Evolutionary conservation across 1,140 invertebrate genomes (phyloP), one percentile per base, ranked within the genome.

Genomic region (Littorina saxatilis): DNA sequence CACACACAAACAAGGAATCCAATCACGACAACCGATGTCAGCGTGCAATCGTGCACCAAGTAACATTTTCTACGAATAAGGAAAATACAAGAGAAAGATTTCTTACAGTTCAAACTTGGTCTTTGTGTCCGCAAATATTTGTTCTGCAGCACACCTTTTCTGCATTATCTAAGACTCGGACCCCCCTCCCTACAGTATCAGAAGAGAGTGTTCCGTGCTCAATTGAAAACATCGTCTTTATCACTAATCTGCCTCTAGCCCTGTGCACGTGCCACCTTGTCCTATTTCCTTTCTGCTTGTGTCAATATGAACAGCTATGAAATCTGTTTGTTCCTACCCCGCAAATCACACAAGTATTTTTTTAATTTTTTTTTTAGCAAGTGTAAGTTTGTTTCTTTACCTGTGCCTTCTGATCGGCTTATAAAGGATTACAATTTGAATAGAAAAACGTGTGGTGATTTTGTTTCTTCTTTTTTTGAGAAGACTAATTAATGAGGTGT

Each of bases 31-130:
- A n/a, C n/a, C n/a, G n/a, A n/a, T n/a, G n/a, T n/a, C n/a, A n/a
- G n/a, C n/a, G n/a, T n/a, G n/a, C n/a, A n/a, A n/a, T n/a, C n/a
- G n/a, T n/a, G n/a, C n/a, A n/a, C n/a, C n/a, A n/a, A n/a, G n/a
- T n/a, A n/a, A n/a, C n/a, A n/a, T n/a, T n/a, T n/a, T n/a, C n/a
- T n/a, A n/a, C n/a, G n/a, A n/a, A n/a, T n/a, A n/a, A n/a, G n/a
- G n/a, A n/a, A n/a, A n/a, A n/a, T n/a, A n/a, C n/a, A n/a, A n/a
- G n/a, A n/a, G n/a, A 37, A 68, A 17, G 66, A 43, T 73, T 37
- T 35, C 37, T 73, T 73, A 47, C 70, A 43, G 70, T 43, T 73
- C 70, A 73, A 73, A 73, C 39, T 39, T 73, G 70, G 23, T 39
- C 40, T 39, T 73, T 20, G 23, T 23, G n/a, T 73, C 4, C 9